Percentiles rank a stretch among this genome's conserved stretches.
Conservation (phyloP, 2,797 vertebrate species). For the Crocidura indochinensis region DNA sequence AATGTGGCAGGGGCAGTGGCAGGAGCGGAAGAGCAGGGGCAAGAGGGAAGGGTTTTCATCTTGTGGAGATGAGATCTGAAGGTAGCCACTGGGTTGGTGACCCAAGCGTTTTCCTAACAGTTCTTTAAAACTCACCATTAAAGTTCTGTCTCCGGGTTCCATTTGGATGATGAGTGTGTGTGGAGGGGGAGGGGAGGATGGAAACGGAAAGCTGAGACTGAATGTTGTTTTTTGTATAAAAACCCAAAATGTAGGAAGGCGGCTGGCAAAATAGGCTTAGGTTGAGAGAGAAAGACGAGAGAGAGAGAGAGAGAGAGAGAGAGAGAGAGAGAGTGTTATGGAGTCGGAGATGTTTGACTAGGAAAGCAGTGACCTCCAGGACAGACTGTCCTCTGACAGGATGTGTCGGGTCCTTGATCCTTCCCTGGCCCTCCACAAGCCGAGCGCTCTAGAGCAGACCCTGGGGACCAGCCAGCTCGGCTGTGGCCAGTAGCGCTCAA, state of each 20-base stretch:
- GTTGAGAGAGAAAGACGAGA: neutral
- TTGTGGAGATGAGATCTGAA: constrained; percentile 69
- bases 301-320: neutral
- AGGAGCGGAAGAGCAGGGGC: no score
- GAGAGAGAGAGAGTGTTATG: neutral
- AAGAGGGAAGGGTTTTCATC: constrained; percentile 60
- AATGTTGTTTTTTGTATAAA: neutral
- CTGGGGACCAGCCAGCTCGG: neutral
- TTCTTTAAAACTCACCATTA: constrained; percentile 69
- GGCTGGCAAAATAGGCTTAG: neutral
- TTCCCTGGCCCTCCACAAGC: neutral
- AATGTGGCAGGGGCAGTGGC: no score
- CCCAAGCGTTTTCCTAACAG: constrained; percentile 59
- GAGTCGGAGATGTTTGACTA: neutral
- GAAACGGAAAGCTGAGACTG: neutral
- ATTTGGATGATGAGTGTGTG: neutral
- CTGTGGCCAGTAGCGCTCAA: neutral
- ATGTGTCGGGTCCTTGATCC: neutral
- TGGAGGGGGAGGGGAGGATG: neutral
- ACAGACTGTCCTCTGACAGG: no score
- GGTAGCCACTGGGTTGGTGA: constrained; percentile 67
- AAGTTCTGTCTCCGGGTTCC: constrained; percentile 60
- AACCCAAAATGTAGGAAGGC: neutral
- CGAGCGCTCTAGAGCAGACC: neutral
- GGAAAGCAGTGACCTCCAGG: neutral